Evolutionary conservation across 2,888 invertebrate genomes (phyloP).

Genomic region (Euproctis similis): DNA sequence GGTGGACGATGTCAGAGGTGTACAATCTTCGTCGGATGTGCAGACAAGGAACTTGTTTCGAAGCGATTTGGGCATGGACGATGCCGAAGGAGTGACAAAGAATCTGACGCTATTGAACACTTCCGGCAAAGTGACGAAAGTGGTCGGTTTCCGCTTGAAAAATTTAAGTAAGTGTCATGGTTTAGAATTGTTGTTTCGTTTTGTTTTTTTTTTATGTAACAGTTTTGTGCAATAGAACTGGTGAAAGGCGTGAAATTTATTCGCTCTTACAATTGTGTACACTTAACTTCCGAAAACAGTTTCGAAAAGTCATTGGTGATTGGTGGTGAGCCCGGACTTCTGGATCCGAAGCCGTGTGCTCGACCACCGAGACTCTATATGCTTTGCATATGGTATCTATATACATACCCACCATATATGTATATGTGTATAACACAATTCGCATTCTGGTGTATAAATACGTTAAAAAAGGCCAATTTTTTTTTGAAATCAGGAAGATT

Average conservation of each 20-base stretch:
- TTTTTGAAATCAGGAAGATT: no score
- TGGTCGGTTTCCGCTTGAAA: slow-evolving; percentile 59
- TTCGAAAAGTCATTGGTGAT: no score
- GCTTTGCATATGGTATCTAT: no score
- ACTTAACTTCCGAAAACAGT: no score
- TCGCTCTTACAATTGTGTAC: not conserved
- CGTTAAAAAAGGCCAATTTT: no score
- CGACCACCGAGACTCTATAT: no score
- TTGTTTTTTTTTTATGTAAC: no score
- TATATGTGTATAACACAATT: no score
- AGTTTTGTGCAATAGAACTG: slow-evolving; percentile 4
- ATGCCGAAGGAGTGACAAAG: slow-evolving; percentile 46
- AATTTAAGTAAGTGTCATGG: slow-evolving; percentile 53
- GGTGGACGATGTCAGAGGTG: slow-evolving; percentile 40
- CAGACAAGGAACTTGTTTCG: slow-evolving; percentile 52
- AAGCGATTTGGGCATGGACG: slow-evolving; percentile 52
- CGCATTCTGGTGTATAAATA: no score
- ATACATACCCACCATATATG: no score
- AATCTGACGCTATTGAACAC: slow-evolving; percentile 58
- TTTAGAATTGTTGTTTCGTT: slow-evolving; percentile 8
- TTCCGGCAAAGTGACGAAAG: slow-evolving; percentile 53
- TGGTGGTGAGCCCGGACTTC: no score
- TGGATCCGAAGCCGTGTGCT: no score
- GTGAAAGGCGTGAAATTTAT: slow-evolving; percentile 3
- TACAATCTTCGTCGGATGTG: slow-evolving; percentile 44